Conservation (phyloP, 2,888 invertebrate genomes). For the Gisinianus flammeolus region DNA sequence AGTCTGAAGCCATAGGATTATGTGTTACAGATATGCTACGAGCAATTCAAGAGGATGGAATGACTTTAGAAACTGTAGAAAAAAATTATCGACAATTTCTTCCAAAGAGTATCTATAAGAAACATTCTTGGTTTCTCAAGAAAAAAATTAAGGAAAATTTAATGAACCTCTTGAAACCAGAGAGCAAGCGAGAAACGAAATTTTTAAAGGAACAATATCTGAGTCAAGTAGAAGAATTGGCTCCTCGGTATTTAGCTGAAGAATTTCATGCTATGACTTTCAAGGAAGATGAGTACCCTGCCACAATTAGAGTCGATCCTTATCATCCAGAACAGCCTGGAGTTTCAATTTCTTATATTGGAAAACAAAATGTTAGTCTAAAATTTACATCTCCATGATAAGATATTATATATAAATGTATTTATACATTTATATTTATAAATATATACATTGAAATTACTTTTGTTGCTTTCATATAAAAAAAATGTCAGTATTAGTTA, state of each 20-base stretch:
- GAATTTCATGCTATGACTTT: constrained; percentile 71
- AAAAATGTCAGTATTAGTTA: neutral
- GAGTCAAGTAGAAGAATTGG: constrained; percentile 78
- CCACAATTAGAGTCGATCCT: constrained; percentile 70
- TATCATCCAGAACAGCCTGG: constrained; percentile 72
- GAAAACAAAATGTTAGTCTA: constrained; percentile 68
- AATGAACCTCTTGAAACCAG: constrained; percentile 63
- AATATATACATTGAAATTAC: neutral
- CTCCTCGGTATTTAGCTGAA: constrained; percentile 81
- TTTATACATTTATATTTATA: neutral
- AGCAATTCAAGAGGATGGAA: constrained; percentile 76
- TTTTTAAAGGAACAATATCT: constrained; percentile 81
- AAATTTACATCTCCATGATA: neutral
- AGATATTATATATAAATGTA: neutral
- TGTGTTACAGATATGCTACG: constrained; percentile 88
- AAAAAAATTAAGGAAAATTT: constrained; percentile 75
- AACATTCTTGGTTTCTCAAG: constrained; percentile 75
- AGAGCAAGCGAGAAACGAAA: constrained; percentile 67
- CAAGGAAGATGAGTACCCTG: constrained; percentile 66
- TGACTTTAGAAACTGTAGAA: constrained; percentile 72
- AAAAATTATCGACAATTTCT: constrained; percentile 82
- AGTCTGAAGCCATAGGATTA: constrained; percentile 79
- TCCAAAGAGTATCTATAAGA: constrained; percentile 77
- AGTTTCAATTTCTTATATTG: constrained; percentile 70
- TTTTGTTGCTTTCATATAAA: constrained; percentile 9